Percentiles rank a stretch among this genome's conserved stretches.
These are phyloP conservation scores for Achlya flavicornis DNA, from an alignment of 2,888 invertebrate species.

Conservation along the genomic window DNA sequence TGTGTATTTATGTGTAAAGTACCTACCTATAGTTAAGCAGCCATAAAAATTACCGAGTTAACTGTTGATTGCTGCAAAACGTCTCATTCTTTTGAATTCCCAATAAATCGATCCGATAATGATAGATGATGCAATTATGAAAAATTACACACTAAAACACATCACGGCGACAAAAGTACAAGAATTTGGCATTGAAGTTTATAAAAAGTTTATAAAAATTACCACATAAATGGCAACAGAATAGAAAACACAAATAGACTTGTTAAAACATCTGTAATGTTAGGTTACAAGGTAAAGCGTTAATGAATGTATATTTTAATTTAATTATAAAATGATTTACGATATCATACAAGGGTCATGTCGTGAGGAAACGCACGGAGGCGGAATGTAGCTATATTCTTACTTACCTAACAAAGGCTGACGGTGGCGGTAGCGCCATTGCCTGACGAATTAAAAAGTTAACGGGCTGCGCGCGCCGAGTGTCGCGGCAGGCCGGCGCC, in stretches of 20 bases:
- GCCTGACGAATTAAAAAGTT: slow-evolving; percentile 79
- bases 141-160: no score
- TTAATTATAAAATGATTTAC: neutral
- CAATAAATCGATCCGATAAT: neutral
- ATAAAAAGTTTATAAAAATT: no score
- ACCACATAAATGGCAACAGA: no score
- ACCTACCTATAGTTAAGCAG: slow-evolving; percentile 8
- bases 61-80: slow-evolving; percentile 12
- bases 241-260: no score
- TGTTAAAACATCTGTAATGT: neutral
- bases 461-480: slow-evolving; percentile 71
- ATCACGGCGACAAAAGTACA: no score
- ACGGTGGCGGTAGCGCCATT: slow-evolving; percentile 57
- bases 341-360: neutral
- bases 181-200: no score
- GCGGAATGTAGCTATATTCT: slow-evolving; percentile 48
- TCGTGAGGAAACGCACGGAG: slow-evolving; percentile 38
- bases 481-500: slow-evolving; percentile 75
- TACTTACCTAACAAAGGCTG: slow-evolving; percentile 59
- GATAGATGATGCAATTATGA: no score
- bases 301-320: neutral
- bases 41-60: slow-evolving; percentile 13
- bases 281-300: neutral
- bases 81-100: neutral
- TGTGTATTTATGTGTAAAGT: slow-evolving; percentile 16